Evolutionary conservation across 2,113 vertebrate genomes (phyloP), one percentile per base, ranked within the genome.

Genomic region (Leptobrachium ailaonicum): DNA sequence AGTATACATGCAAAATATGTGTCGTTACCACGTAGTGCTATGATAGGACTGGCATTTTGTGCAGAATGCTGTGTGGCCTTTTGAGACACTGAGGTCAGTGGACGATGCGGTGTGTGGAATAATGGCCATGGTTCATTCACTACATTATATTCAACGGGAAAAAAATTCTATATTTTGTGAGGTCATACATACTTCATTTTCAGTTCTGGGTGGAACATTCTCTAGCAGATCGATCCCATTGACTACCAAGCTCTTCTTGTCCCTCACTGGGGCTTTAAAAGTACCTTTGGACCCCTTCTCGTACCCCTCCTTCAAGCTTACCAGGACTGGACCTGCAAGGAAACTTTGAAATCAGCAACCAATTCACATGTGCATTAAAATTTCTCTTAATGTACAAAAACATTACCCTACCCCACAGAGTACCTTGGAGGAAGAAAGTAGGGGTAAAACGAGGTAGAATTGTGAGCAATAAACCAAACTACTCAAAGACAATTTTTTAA

Each of bases 141-240:
- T 32, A 32, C 20, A 32, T 32, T 32, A 32, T 32, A 32, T 32
- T 32, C 20, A 32, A 32, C 20, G 20, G 20, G 20, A 1, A 32
- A 32, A 32, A 32, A 32, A 32, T 32, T 32, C 20, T 32, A 32
- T 32, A 32, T 32, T 32, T 14, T 64, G 62, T 32, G 20, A 32
- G 20, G 20, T 50, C 14, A 41, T 5, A 62, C 90, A 84, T 76
- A 96, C 98, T 95, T 99, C 97, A 0, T 98, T 98, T 88, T 99
- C 98, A 0, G 97, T 99, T 82, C 96, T 92, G 66, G 97, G 98
- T 0, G 97, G 97, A 43, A 98, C 94, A 0, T 99, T 99, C 87
- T 98, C 97, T 87, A 98, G 89, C 75, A 99, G 93, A 86, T 99
- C 97, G 2, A 98, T 96, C 32, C 97, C 97, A 0, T 98, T 98